These are phyloP conservation scores for Rutpela maculata DNA, from an alignment of 2,888 invertebrate species.

Conservation along the genomic window DNA sequence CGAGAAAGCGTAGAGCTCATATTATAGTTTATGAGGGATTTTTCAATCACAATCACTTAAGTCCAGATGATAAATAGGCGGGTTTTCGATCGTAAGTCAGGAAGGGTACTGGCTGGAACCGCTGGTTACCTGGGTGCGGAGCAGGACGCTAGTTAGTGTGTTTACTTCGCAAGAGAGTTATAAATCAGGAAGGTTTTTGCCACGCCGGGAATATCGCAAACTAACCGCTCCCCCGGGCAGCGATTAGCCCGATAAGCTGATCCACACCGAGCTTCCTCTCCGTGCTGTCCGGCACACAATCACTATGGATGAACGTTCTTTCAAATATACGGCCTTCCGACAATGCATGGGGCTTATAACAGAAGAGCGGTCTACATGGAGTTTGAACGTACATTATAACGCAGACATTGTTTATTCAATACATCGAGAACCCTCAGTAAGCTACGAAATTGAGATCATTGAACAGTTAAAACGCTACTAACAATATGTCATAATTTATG, in stretches of 20 bases:
- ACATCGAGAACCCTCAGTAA: background rate
- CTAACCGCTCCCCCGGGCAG: conserved; percentile 68
- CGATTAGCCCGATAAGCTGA: conserved; percentile 69
- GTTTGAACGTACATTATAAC: background rate
- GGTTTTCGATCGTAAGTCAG: conserved; percentile 59
- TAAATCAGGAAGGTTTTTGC: conserved; percentile 67
- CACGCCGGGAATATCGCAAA: conserved; percentile 64
- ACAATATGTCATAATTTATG: too few relatives aligned
- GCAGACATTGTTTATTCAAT: background rate
- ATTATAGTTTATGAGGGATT: conserved; percentile 60
- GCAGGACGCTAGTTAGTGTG: conserved; percentile 63
- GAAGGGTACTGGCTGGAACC: conserved; percentile 46
- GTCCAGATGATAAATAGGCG: conserved; percentile 60
- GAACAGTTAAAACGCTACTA: too few relatives aligned
- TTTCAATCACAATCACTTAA: conserved; percentile 64
- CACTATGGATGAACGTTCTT: conserved; percentile 55
- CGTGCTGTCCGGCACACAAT: conserved; percentile 47
- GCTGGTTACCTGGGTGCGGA: conserved; percentile 53
- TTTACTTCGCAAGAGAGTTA: conserved; percentile 66
- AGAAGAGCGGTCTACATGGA: conserved; percentile 27
- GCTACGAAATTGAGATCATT: background rate
- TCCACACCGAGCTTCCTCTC: conserved; percentile 57
- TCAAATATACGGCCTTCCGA: conserved; percentile 52
- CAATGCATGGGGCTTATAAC: conserved; percentile 39
- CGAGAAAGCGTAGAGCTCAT: conserved; percentile 48